Percentiles rank a stretch among this genome's conserved stretches.
Conservation (phyloP, 2,888 invertebrate species). For the Drosophila helvetica region DNA sequence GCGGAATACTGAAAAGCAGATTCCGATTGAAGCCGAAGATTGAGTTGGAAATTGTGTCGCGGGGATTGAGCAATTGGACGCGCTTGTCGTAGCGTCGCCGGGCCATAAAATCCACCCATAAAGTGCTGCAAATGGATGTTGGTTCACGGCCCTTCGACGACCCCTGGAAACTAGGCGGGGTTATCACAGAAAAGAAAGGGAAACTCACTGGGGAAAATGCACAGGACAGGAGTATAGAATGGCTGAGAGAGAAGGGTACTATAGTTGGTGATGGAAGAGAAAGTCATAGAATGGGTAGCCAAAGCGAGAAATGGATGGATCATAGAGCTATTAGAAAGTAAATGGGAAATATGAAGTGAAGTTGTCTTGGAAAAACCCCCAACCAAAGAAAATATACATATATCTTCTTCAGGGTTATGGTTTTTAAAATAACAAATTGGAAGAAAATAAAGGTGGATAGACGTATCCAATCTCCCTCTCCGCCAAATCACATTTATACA, state of each 20-base stretch:
- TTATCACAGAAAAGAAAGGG: constrained; percentile 20
- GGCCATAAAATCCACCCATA: constrained; percentile 58
- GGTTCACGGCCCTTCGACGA: constrained; percentile 41
- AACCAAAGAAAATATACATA: no score
- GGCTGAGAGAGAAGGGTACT: background rate
- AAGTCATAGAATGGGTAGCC: no score
- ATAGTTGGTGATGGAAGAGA: background rate
- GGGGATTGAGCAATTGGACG: constrained; percentile 64
- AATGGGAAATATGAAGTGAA: no score
- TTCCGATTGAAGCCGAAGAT: constrained; percentile 19
- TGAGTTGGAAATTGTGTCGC: constrained; percentile 4
- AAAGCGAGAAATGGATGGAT: no score
- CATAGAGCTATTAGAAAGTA: background rate
- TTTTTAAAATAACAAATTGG: no score
- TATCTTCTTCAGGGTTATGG: no score
- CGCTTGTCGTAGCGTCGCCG: constrained; percentile 63
- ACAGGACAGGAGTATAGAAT: background rate
- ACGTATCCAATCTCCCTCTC: no score
- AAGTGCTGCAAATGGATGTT: constrained; percentile 49
- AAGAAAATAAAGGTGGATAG: no score
- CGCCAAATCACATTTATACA: no score
- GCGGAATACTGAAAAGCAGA: constrained; percentile 29
- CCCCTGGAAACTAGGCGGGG: constrained; percentile 20
- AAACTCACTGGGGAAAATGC: constrained; percentile 1
- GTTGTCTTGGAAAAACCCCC: no score